These are phyloP conservation scores for Vulpes lagopus DNA, from an alignment of 2,113 vertebrate species.

Conservation along the genomic window DNA sequence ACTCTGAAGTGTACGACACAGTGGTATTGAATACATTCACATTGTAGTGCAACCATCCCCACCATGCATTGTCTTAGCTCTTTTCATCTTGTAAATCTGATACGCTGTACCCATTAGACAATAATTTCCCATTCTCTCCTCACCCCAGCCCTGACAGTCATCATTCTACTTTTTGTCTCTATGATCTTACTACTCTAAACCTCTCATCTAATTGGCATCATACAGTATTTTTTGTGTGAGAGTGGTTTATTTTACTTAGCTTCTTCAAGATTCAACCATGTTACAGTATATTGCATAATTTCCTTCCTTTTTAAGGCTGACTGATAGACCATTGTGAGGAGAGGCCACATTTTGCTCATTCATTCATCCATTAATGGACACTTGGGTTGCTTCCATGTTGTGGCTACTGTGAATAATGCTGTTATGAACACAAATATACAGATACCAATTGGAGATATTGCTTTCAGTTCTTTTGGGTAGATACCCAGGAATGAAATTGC, in stretches of 20 bases:
- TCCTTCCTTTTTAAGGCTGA: not conserved
- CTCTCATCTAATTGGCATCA: not conserved
- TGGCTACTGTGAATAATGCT: not conserved
- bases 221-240: not conserved
- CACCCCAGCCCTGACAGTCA: not conserved
- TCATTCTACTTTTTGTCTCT: not conserved
- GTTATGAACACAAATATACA: not conserved
- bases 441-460: not conserved
- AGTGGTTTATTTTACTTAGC: not conserved
- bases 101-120: not conserved
- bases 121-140: not conserved
- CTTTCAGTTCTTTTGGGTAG: not conserved
- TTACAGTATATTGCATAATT: not conserved
- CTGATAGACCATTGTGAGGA: not conserved
- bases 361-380: not conserved
- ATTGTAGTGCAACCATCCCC: not conserved
- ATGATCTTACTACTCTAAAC: not conserved
- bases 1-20: not conserved
- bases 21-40: not conserved
- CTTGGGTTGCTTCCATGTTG: not conserved
- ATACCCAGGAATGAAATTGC: not conserved
- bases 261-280: not conserved
- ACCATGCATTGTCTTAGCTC: not conserved
- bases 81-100: not conserved
- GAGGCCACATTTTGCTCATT: not conserved